phyloP scores from a whole-genome alignment of 2,888 invertebrate species.

The Coenonympha glycerion region DNA sequence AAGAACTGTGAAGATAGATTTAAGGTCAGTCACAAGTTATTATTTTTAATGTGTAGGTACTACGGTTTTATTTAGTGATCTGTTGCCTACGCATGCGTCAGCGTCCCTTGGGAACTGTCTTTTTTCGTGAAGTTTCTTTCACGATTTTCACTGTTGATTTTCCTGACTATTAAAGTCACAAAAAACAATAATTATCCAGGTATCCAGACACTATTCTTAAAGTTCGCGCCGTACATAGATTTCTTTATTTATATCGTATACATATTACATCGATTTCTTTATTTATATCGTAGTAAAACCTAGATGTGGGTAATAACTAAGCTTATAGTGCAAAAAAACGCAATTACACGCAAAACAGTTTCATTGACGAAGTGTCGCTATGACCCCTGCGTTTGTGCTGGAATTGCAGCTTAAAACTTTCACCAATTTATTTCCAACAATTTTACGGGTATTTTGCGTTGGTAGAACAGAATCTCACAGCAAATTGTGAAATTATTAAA shows the following conservation, averaged over 20 bases:
- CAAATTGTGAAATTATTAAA: too few species aligned
- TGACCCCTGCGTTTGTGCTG: conserved; percentile 32
- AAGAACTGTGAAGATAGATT: neutral
- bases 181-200: too few species aligned
- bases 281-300: neutral
- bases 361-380: conserved; percentile 22
- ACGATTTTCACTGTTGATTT: too few species aligned
- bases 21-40: neutral
- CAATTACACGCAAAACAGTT: conserved; percentile 18
- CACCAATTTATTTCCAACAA: conserved; percentile 27
- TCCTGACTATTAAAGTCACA: too few species aligned
- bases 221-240: too few species aligned
- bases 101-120: too few species aligned
- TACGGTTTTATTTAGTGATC: too few species aligned
- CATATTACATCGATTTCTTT: neutral
- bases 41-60: neutral
- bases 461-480: neutral
- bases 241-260: neutral
- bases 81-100: too few species aligned
- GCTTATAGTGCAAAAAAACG: conserved; percentile 10
- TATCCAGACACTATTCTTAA: too few species aligned
- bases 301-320: conserved; percentile 5
- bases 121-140: too few species aligned
- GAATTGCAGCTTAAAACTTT: conserved; percentile 35
- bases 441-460: conserved; percentile 7